Base-by-base conservation (phyloP, 2,888 invertebrate species). In the Shargacucullia verbasci region DNA sequence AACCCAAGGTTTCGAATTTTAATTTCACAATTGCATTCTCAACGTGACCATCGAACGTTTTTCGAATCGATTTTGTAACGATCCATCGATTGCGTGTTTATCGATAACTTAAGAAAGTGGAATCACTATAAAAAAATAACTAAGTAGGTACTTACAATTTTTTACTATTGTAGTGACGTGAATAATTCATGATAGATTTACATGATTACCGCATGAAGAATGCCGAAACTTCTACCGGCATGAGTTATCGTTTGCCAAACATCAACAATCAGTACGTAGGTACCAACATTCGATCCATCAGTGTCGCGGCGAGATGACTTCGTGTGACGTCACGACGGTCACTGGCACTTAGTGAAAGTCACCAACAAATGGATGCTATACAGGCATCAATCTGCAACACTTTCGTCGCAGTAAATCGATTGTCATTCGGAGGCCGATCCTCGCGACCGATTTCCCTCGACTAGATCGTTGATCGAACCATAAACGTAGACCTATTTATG, bases 331-430 rank as follows among this genome's bases (percentile, higher is more conserved):
- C 82, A 78, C 73, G 9, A 39, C 80, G 83, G 84, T 79, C 85
- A 79, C 76, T 80, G 82, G 73, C 83, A 70, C 75, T 68, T 69
- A 89, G 92, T 91, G 92, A 92, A 92, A 92, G 92, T 91, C 65
- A 54, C 81, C 82, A 73, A 85, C 82, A 73, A 85, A 86, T 83
- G 82, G 76, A 72, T 70, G 68, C 60, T 69, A 79, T 70, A 72
- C 76, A 82, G 75, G 71, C 84, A 86, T 87, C 87, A 83, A 90
- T 90, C 90, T 84, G 85, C 82, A 87, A 90, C 89, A 91, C 91
- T 91, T 91, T 91, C 91, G 82, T 84, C 81, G 83, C 79, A 76
- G 68, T 79, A 79, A 86, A 86, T 85, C 85, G 85, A 91, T 92
- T 91, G 88, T 86, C 82, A 91, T 90, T 90, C 90, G 70, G 61